A percentile compares a stretch with the other conserved stretches of the same genome.
Evolutionary conservation across 2,113 vertebrate species (phyloP).

Genomic region (Antennarius striatus): DNA sequence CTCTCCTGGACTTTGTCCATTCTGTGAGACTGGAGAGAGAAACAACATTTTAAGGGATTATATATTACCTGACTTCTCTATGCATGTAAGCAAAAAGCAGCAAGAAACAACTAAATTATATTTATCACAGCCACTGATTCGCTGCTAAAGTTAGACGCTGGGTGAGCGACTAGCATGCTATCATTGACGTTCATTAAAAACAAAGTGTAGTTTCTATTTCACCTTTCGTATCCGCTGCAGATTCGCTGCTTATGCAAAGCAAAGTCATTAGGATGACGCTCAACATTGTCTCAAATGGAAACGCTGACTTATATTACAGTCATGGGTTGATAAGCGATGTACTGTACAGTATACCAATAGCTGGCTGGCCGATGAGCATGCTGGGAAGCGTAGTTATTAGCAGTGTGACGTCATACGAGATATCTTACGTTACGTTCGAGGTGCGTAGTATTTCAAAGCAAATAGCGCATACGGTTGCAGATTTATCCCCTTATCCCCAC

Average conservation of each 20-base stretch:
- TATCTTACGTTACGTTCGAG: not conserved
- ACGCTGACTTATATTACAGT: not conserved
- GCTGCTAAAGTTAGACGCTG: slow-evolving; percentile 9
- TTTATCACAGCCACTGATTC: not conserved
- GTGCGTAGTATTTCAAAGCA: not conserved
- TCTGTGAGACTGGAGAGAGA: slow-evolving; percentile 56
- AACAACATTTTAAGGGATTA: not conserved
- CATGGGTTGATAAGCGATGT: not conserved
- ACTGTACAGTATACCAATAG: slow-evolving; percentile 56
- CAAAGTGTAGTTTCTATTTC: not conserved
- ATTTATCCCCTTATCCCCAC: too few relatives aligned
- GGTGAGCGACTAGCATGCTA: slow-evolving; percentile 19
- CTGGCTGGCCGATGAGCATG: slow-evolving; percentile 42
- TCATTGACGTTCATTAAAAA: not conserved
- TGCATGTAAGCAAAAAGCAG: not conserved
- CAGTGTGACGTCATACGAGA: not conserved
- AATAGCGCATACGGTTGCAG: too few relatives aligned
- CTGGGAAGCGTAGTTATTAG: slow-evolving; percentile 62
- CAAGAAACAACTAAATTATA: not conserved
- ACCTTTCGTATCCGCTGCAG: slow-evolving; percentile 48
- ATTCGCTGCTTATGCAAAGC: not conserved
- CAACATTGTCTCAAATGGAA: slow-evolving; percentile 18
- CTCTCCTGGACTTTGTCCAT: slow-evolving; percentile 57
- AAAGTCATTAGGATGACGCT: not conserved
- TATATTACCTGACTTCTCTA: too few relatives aligned